Base-by-base conservation (phyloP, 1,140 invertebrate genomes). In the Cardiocondyla obscurior region DNA sequence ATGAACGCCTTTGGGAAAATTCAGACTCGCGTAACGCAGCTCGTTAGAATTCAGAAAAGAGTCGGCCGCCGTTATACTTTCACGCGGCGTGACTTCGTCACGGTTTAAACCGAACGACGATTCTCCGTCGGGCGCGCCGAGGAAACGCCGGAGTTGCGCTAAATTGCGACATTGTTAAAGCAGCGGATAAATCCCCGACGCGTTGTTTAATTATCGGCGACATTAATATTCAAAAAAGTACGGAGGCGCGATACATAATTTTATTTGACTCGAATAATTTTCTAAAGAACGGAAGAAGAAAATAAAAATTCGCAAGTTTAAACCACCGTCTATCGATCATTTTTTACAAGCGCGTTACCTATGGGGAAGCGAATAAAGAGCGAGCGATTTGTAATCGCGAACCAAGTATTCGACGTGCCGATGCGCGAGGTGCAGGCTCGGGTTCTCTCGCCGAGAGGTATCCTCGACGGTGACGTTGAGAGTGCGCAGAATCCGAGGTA, bases 401-500 rank as follows among this genome's bases (percentile, higher is more conserved):
- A 12, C 30, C 19, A 67, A 67, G 72, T 73, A 30, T 28, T 12
- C 33, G 30, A 19, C 16, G 16, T n/a, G 39, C 25, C 7, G 25
- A 33, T 62, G 73, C 14, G 25, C 30, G 19, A 46, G 82, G 88
- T 89, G 85, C 85, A 85, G 69, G 73, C 19, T 36, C 46, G 64
- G 33, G 7, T 42, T 44, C 81, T 44, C 81, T 89, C 89, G 86
- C 84, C 81, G 90, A 89, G 84, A 90, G 84, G 89, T 91, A 85
- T 90, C 87, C 90, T 91, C 70, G 19, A n/a, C 16, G 77, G 74
- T 74, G 69, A 62, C 85, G 85, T 82, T 87, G 65, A 82, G 53
- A 90, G 81, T 94, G 93, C 93, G 93, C 93, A 94, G 92, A 94
- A 94, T 94, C 93, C 92, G 88, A 82, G 90, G 89, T 94, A 94